Evolutionary conservation across 2,888 invertebrate genomes (phyloP), one percentile per base, ranked within the genome.

Genomic region (Dicyrtoma fusca): DNA sequence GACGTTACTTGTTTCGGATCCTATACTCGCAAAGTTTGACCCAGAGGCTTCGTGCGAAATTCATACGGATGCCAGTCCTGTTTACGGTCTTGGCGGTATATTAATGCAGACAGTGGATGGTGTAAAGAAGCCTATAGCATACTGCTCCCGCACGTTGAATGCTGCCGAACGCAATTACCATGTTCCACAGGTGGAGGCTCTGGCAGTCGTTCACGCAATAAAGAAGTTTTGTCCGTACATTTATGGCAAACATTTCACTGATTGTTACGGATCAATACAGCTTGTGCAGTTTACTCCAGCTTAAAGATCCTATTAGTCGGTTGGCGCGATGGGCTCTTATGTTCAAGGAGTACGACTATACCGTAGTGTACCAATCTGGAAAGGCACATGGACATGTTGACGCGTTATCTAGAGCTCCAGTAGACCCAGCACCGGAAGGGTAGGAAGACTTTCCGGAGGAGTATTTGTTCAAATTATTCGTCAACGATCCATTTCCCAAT

Each of bases 121-220:
- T 19, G 19, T 45, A 21, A 59, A 57, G 17, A 1, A 42, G 1
- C 44, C 61, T 1, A n/a, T 62, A 1, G 63, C 63, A 1, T 63
- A 44, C 61, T 34, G 34, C 34, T 83, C 82, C 59, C 77, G 82
- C 70, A 77, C 80, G 47, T 82, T 81, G 6, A 82, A 82, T 0
- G 75, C 72, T 0, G 80, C 82, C 0, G 83, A 84, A 79, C 72
- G 78, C 11, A 81, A 79, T 21, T 84, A 83, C 69, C 81, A 82
- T 17, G 82, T 82, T 0, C 82, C 83, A 23, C 84, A 85, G 44
- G 70, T 83, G 25, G 85, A 84, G 74, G 82, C 81, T 0, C 74
- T 84, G 6, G 83, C 84, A 0, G 81, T 82, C 44, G 82, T 80
- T 0, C 80, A 77, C 47, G 78, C 82, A 0, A 70, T 83, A 23